phyloP scores from a whole-genome alignment of 2,888 invertebrate species.

The Sisyra terminalis region DNA sequence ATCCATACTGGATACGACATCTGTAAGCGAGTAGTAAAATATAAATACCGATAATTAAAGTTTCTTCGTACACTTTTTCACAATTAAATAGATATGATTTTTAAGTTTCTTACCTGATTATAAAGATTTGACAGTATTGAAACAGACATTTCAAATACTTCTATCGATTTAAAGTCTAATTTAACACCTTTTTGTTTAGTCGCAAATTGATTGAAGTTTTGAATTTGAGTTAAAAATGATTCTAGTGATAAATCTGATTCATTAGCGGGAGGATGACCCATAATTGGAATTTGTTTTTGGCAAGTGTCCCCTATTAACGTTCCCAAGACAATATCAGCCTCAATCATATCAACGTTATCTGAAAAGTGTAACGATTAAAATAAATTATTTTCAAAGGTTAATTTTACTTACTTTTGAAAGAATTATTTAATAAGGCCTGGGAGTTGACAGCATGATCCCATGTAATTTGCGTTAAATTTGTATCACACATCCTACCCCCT shows the following conservation, averaged over 20 bases:
- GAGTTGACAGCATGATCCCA: constrained; percentile 84
- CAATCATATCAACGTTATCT: constrained; percentile 61
- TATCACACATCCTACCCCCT: not conserved
- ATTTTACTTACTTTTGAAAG: constrained; percentile 35
- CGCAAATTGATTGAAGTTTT: constrained; percentile 30
- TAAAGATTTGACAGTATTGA: constrained; percentile 25
- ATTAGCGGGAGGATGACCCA: constrained; percentile 69
- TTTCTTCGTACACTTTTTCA: not conserved
- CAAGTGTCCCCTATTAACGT: constrained; percentile 30
- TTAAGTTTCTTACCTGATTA: constrained; percentile 22
- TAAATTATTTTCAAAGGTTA: constrained; percentile 4
- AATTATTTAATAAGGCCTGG: constrained; percentile 38
- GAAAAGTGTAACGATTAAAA: no score
- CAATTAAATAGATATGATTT: no score
- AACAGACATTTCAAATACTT: constrained; percentile 46
- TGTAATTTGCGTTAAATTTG: constrained; percentile 51
- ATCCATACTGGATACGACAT: constrained; percentile 62
- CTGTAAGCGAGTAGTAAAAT: constrained; percentile 25
- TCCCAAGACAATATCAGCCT: constrained; percentile 70
- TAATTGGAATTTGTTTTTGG: constrained; percentile 46
- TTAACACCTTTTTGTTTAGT: constrained; percentile 58
- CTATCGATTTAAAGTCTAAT: constrained; percentile 71
- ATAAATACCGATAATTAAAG: not conserved
- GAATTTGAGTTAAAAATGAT: constrained; percentile 38
- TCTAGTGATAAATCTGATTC: constrained; percentile 59